phyloP scores from a whole-genome alignment of 23 tunicate genomes.

The Clavelina lepadiformis region DNA sequence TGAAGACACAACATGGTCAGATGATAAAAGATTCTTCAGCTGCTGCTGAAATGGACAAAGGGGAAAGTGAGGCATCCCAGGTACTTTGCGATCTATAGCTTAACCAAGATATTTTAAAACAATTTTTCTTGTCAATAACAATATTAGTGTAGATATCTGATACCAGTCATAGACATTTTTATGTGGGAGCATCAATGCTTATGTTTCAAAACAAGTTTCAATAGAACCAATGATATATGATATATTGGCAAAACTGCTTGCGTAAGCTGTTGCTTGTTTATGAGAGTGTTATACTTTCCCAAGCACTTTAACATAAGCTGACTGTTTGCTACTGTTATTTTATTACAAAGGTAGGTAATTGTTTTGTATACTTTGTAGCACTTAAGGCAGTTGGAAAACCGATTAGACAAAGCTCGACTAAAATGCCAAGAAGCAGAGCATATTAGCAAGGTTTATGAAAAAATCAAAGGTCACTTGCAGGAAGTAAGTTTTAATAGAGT shows the following conservation, averaged over 20 bases:
- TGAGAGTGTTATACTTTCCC: neutral
- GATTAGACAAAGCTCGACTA: conserved; percentile 74
- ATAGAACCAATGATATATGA: too few species aligned
- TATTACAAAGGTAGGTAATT: conserved; percentile 1
- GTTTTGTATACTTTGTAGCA: conserved; percentile 45
- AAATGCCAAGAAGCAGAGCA: conserved; percentile 95
- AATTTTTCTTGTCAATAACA: too few species aligned
- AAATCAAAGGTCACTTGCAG: conserved; percentile 80
- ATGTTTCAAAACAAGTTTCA: too few species aligned
- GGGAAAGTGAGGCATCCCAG: conserved; percentile 93
- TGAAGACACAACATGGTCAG: conserved; percentile 61
- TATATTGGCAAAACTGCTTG: neutral
- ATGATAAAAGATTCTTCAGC: conserved; percentile 87
- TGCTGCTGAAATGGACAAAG: conserved; percentile 82
- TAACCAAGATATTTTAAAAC: too few species aligned
- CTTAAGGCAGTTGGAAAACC: conserved; percentile 77
- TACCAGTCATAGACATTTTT: too few species aligned
- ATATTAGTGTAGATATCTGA: too few species aligned
- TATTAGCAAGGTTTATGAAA: conserved; percentile 83
- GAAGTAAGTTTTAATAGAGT: too few species aligned
- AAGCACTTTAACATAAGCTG: neutral
- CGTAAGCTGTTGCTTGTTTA: neutral
- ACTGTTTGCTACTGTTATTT: neutral
- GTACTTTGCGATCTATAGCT: too few species aligned
- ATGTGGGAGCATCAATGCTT: too few species aligned